Percentiles rank a stretch among this genome's conserved stretches.
These are phyloP conservation scores for Hypotaenidia philippensis DNA, from an alignment of 2,797 vertebrate genomes.

Conservation along the genomic window DNA sequence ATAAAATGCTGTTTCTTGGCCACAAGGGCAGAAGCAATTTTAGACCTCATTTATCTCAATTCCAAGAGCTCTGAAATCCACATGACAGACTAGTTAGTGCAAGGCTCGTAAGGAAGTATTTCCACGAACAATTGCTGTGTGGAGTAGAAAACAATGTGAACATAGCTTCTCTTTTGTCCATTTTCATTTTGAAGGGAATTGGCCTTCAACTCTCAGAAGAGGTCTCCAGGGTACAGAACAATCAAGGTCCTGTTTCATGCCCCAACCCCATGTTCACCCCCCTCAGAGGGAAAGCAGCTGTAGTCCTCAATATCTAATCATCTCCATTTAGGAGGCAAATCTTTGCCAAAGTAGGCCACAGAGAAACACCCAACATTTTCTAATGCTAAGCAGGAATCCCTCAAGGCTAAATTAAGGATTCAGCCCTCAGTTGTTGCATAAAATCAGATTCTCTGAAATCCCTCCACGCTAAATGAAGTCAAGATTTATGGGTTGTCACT, in stretches of 20 bases:
- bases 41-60: slow-evolving; percentile 4
- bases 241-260: slow-evolving; percentile 14
- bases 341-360: background rate
- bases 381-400: background rate
- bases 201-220: background rate
- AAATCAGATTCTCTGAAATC: slow-evolving; percentile 11
- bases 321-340: background rate
- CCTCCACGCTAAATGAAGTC: background rate
- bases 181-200: background rate
- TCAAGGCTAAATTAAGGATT: background rate
- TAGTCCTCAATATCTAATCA: background rate
- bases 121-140: slow-evolving; percentile 3
- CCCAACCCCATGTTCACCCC: background rate
- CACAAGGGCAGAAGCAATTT: background rate
- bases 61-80: background rate
- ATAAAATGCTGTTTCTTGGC: background rate
- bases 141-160: background rate
- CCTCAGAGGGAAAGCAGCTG: background rate
- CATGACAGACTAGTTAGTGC: background rate
- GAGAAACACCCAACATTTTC: background rate
- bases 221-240: background rate
- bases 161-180: background rate
- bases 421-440: background rate
- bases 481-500: background rate
- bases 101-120: background rate